phyloP scores from a whole-genome alignment of 1,140 invertebrate species.

The Drosophila yakuba region DNA sequence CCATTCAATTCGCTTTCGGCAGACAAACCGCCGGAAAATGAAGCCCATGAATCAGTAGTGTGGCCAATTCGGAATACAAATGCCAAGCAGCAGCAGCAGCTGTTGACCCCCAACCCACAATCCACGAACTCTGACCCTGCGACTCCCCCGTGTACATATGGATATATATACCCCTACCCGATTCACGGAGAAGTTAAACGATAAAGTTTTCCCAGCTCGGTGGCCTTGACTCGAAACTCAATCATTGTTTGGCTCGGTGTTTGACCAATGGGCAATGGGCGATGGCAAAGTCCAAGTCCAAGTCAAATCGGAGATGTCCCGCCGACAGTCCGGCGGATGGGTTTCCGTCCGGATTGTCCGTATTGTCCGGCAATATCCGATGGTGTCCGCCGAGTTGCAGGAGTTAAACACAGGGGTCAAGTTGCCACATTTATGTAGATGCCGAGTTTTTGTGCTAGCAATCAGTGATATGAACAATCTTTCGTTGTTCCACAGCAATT shows the following conservation, averaged over 20 bases:
- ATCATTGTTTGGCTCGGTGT: slow-evolving; percentile 35
- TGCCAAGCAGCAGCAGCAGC: slow-evolving; percentile 11
- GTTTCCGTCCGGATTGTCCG: neutral
- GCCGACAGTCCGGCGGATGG: slow-evolving; percentile 4
- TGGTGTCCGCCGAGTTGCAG: neutral
- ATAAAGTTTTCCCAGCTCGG: slow-evolving; percentile 49
- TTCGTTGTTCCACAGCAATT: too few relatives aligned
- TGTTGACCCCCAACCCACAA: slow-evolving; percentile 12
- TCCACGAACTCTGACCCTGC: too few relatives aligned
- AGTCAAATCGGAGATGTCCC: slow-evolving; percentile 10
- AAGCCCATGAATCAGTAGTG: slow-evolving; percentile 67
- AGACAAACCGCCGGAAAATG: slow-evolving; percentile 67
- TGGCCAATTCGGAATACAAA: slow-evolving; percentile 57
- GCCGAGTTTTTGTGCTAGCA: too few relatives aligned
- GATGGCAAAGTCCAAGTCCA: slow-evolving; percentile 20
- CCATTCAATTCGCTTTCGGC: slow-evolving; percentile 66
- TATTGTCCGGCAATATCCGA: slow-evolving; percentile 9
- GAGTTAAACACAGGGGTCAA: neutral
- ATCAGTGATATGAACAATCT: too few relatives aligned
- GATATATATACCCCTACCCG: neutral
- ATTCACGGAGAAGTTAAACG: slow-evolving; percentile 39
- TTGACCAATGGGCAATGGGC: slow-evolving; percentile 22
- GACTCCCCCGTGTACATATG: too few relatives aligned
- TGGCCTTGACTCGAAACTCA: slow-evolving; percentile 51
- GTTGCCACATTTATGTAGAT: neutral